These are phyloP conservation scores for Exocentrus adspersus DNA, from an alignment of 2,888 invertebrate species.

Conservation along the genomic window DNA sequence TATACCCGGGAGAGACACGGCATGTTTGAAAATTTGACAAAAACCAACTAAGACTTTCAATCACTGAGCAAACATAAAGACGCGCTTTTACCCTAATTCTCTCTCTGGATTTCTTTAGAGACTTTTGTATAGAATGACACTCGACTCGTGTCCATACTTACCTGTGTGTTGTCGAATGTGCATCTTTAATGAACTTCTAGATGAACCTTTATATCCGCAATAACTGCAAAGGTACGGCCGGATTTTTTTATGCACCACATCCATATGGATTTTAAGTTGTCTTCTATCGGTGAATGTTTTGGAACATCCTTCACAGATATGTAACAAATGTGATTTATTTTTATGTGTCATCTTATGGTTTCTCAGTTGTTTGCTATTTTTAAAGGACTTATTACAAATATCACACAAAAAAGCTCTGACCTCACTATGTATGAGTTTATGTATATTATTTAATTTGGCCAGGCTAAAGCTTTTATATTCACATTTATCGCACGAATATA, in stretches of 20 bases:
- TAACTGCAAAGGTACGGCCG: slow-evolving; percentile 74
- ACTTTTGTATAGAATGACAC: no score
- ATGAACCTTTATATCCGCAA: slow-evolving; percentile 74
- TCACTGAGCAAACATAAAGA: no score
- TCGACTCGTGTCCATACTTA: slow-evolving; percentile 55
- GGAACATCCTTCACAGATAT: slow-evolving; percentile 70
- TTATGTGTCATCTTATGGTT: slow-evolving; percentile 78
- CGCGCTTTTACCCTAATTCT: no score
- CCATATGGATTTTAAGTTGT: slow-evolving; percentile 67
- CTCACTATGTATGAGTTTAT: slow-evolving; percentile 79
- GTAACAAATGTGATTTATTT: slow-evolving; percentile 50
- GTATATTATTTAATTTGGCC: slow-evolving; percentile 76
- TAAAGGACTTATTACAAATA: slow-evolving; percentile 80
- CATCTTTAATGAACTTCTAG: slow-evolving; percentile 73
- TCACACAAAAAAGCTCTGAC: slow-evolving; percentile 68
- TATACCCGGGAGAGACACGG: no score
- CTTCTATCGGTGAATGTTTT: slow-evolving; percentile 68
- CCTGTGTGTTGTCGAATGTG: slow-evolving; percentile 79
- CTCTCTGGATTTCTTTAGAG: no score
- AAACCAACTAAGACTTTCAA: no score
- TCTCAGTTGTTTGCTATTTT: slow-evolving; percentile 80
- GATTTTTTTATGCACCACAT: slow-evolving; percentile 74
- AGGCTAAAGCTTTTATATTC: slow-evolving; percentile 77
- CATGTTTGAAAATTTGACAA: no score
- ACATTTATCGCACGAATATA: slow-evolving; percentile 80